Evolutionary conservation across 1,140 invertebrate species (phyloP).

Genomic region (Solenopsis invicta): DNA sequence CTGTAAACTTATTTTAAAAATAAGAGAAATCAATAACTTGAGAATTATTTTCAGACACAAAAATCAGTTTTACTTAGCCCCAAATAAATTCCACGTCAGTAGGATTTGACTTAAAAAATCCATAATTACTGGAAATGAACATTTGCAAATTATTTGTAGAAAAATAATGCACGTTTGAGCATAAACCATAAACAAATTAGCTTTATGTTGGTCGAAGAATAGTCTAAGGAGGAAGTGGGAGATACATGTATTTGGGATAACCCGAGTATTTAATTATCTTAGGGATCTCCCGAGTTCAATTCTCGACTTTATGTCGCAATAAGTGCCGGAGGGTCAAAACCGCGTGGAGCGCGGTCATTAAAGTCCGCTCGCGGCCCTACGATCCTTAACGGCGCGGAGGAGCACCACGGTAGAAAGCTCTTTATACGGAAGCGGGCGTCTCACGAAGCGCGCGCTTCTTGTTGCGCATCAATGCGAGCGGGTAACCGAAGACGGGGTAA

Average conservation of each 20-base stretch:
- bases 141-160: not conserved
- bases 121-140: not conserved
- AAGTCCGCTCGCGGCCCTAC: slow-evolving; percentile 6
- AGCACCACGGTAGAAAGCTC: slow-evolving; percentile 2
- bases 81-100: not conserved
- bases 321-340: slow-evolving; percentile 13
- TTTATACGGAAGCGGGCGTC: slow-evolving; percentile 41
- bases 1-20: not conserved
- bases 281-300: slow-evolving; percentile 12
- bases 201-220: not conserved
- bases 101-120: not conserved
- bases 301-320: slow-evolving; percentile 30
- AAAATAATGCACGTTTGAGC: not conserved
- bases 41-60: not conserved
- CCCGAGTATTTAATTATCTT: slow-evolving; percentile 25
- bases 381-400: slow-evolving; percentile 4
- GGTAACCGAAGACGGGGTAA: slow-evolving; percentile 83
- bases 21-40: not conserved
- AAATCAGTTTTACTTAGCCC: not conserved
- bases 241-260: not conserved
- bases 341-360: slow-evolving; percentile 18
- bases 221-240: not conserved
- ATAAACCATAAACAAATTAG: not conserved
- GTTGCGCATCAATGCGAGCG: slow-evolving; percentile 52
- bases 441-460: slow-evolving; percentile 37